Percentiles rank a stretch among this genome's conserved stretches.
These are phyloP conservation scores for Dinothrombium tinctorium DNA, from an alignment of 1,140 invertebrate genomes.

Conservation along the genomic window DNA sequence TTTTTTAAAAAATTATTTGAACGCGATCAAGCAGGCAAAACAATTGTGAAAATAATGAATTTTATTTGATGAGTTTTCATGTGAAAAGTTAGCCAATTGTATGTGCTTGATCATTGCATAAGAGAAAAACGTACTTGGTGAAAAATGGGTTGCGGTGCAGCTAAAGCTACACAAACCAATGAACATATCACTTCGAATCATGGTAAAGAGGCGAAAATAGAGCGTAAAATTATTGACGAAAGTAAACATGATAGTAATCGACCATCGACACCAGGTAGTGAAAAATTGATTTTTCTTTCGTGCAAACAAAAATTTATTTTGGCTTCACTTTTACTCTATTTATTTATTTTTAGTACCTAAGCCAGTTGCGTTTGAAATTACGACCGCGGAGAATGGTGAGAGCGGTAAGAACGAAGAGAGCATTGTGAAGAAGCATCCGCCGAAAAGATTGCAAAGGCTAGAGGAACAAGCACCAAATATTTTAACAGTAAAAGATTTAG, in stretches of 20 bases:
- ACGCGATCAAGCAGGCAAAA: too few species aligned
- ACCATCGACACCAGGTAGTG: not conserved
- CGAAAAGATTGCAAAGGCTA: conserved; percentile 9
- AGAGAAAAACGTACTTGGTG: too few species aligned
- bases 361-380: conserved; percentile 12
- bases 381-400: not conserved
- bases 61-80: too few species aligned
- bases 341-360: conserved; percentile 9
- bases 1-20: too few species aligned
- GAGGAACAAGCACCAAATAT: conserved; percentile 10
- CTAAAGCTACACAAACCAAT: conserved; percentile 1
- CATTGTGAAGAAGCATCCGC: conserved; percentile 11
- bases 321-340: not conserved
- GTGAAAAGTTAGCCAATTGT: too few species aligned
- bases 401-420: not conserved
- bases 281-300: not conserved
- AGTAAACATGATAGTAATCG: not conserved
- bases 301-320: not conserved
- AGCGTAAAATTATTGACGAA: not conserved
- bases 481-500: conserved; percentile 10
- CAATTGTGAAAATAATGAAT: too few species aligned
- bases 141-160: conserved; percentile 6
- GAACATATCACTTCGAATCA: not conserved
- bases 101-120: too few species aligned
- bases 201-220: not conserved